Conservation (phyloP, 1,140 invertebrate species). For the Temnothorax longispinosus region DNA sequence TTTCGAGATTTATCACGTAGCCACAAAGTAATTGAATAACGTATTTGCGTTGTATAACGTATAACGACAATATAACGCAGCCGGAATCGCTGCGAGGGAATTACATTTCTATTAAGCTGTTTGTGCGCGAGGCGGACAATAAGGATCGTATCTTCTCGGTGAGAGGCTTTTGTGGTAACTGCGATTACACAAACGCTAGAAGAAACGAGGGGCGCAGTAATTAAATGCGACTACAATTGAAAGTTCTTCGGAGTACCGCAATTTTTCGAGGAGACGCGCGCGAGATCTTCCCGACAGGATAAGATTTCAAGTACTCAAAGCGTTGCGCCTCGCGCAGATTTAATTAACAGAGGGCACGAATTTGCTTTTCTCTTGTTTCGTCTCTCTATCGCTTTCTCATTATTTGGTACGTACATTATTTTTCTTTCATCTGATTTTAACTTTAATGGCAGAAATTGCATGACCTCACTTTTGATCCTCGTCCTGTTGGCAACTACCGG, state of each 20-base stretch:
- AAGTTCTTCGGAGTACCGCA: constrained; percentile 14
- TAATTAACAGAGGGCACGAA: constrained; percentile 42
- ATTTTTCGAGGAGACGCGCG: constrained; percentile 30
- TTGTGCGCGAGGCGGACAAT: constrained; percentile 39
- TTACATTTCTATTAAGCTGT: constrained; percentile 60
- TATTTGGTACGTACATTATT: background rate
- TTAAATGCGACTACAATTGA: constrained; percentile 66
- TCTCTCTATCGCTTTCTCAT: background rate
- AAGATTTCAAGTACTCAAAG: constrained; percentile 16
- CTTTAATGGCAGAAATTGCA: background rate
- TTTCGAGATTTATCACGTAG: constrained; percentile 41
- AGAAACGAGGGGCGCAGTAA: constrained; percentile 17
- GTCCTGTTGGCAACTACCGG: constrained; percentile 42
- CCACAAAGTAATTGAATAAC: constrained; percentile 42
- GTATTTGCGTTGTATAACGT: constrained; percentile 15
- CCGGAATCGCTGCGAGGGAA: background rate
- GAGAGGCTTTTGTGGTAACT: constrained; percentile 40
- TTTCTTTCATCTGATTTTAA: constrained; percentile 6
- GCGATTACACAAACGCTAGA: constrained; percentile 32
- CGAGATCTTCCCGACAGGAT: constrained; percentile 25
- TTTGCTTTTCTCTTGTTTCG: background rate
- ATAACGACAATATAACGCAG: background rate
- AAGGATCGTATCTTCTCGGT: constrained; percentile 1
- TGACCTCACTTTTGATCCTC: constrained; percentile 43
- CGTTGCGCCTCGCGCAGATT: constrained; percentile 17